Base-by-base conservation (phyloP, 2,888 invertebrate genomes). In the Pterostichus niger region DNA sequence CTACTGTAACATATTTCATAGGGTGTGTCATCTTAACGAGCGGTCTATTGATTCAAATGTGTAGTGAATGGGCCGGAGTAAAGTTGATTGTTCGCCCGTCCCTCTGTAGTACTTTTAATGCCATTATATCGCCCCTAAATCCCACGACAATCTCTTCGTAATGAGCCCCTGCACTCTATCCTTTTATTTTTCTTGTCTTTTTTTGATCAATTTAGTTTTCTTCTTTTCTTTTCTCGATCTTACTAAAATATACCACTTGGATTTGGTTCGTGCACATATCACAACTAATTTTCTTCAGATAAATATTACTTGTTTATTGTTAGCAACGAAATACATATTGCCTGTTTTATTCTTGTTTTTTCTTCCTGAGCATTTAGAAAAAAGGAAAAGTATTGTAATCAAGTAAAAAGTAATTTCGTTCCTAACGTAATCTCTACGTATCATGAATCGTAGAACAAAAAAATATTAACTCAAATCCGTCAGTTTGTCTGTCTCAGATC, bases 1-100 rank as follows among this genome's bases (percentile, higher is more conserved):
- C 68, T 44, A 44, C 68, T 44, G 68, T 46, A 71, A 71, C 68
- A 71, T 75, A 75, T 75, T 52, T 52, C 75, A 75, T 49, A 75
- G 75, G 75, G 75, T 75, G 75, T 75, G 75, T 75, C 75, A 52
- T 75, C 75, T 75, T 75, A 75, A 75, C 75, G 75, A 49, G 49
- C 52, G 75, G 49, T 75, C 49, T 75, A 75, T 75, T 75, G 75
- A 75, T 75, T 75, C 75, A 75, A 75, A 75, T 75, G 75, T 75
- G 33, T 75, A 75, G 75, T 33, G 75, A 75, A 75, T 75, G 75
- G 52, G 75, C 52, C 75, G 75, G 49, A 75, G 75, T 75, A 33
- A 64, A 52, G 49, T 75, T 75, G 75, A 75, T 75, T 75, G 75
- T 75, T 33, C 49, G 49, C 40, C 52, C 75, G 75, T 75, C 75